Conservation (phyloP, 2,113 vertebrate species). For the Embiotoca jacksoni region DNA sequence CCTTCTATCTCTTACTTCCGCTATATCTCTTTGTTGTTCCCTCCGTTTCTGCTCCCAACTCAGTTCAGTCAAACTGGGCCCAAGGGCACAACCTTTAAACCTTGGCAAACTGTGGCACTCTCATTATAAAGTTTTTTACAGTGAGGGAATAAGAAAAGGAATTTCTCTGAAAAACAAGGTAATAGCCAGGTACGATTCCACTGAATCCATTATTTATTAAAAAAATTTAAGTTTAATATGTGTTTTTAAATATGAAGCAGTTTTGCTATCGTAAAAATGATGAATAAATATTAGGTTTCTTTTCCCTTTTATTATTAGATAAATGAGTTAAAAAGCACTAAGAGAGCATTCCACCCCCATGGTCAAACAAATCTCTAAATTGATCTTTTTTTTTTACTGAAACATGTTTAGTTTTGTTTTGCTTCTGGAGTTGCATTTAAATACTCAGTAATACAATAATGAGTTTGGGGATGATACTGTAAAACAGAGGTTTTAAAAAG, state of each 20-base stretch:
- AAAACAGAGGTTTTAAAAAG: background rate
- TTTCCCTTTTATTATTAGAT: slow-evolving; percentile 3
- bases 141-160: background rate
- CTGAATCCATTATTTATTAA: slow-evolving; percentile 8
- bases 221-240: background rate
- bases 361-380: background rate
- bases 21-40: slow-evolving; percentile 55
- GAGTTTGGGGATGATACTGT: background rate
- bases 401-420: background rate
- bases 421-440: background rate
- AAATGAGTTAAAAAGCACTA: background rate
- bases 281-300: background rate
- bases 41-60: slow-evolving; percentile 17
- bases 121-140: slow-evolving; percentile 55
- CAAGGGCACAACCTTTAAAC: slow-evolving; percentile 70
- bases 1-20: slow-evolving; percentile 16
- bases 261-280: background rate
- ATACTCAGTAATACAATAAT: background rate
- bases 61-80: slow-evolving; percentile 56
- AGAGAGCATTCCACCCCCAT: background rate
- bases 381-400: background rate
- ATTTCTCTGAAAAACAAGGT: slow-evolving; percentile 6
- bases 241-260: background rate
- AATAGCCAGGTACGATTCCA: background rate
- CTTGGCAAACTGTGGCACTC: slow-evolving; percentile 31